Conservation (phyloP, 2,888 invertebrate species). For the Torymus aiolomorphi region DNA sequence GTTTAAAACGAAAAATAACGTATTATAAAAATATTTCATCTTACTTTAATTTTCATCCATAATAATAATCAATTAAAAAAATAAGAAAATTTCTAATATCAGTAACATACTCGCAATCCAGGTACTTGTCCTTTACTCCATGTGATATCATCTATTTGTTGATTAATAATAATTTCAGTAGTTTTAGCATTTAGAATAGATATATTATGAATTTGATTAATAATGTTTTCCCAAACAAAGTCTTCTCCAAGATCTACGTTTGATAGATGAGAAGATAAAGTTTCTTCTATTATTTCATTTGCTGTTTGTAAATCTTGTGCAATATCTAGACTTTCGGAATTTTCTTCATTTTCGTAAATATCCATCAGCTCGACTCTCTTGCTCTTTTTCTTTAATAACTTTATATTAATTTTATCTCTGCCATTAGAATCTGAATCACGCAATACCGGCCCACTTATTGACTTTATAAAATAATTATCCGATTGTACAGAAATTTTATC, state of each 20-base stretch:
- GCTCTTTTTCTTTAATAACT: conserved; percentile 6
- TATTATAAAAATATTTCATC: too few relatives aligned
- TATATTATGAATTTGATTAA: conserved; percentile 24
- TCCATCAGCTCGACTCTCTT: conserved; percentile 4
- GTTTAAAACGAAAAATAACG: too few relatives aligned
- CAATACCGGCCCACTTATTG: conserved; percentile 58
- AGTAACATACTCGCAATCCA: conserved; percentile 61
- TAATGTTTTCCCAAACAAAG: conserved; percentile 63
- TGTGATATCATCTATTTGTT: conserved; percentile 44
- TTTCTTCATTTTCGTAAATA: conserved; percentile 14
- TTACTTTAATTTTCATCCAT: too few relatives aligned
- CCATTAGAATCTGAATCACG: conserved; percentile 68
- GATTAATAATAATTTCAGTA: conserved; percentile 29
- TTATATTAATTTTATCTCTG: conserved; percentile 41
- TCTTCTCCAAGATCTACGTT: conserved; percentile 71
- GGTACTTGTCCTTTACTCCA: conserved; percentile 73
- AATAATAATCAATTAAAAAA: conserved; percentile 2
- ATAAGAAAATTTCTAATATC: conserved; percentile 3
- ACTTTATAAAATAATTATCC: conserved; percentile 48
- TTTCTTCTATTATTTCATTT: conserved; percentile 56
- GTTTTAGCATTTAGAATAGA: background rate
- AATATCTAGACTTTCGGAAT: conserved; percentile 47
- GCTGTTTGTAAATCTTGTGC: background rate
- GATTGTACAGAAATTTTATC: conserved; percentile 24
- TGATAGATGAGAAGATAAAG: conserved; percentile 68